Evolutionary conservation across 2,113 vertebrate genomes (phyloP).

Genomic region (Poeciliopsis occidentalis): DNA sequence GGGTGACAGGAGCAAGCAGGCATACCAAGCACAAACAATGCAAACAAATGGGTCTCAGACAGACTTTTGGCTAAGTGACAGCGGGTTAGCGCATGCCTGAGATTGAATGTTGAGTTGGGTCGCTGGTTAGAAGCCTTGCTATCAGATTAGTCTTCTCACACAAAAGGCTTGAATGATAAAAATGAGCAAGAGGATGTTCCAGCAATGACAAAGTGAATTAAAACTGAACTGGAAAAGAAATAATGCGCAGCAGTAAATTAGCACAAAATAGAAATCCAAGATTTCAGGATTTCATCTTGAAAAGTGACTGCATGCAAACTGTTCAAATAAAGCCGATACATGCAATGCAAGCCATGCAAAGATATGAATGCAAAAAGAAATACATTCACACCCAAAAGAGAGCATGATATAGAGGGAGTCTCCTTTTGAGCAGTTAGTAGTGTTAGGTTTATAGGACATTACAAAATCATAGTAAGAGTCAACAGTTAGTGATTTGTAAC

Average conservation of each 20-base stretch:
- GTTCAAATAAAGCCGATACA: slow-evolving; percentile 36
- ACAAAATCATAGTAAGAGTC: not conserved
- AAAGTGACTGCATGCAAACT: slow-evolving; percentile 76
- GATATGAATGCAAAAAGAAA: slow-evolving; percentile 70
- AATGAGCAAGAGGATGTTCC: slow-evolving; percentile 28
- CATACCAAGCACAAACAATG: slow-evolving; percentile 62
- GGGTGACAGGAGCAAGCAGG: slow-evolving; percentile 35
- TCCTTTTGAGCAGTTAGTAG: slow-evolving; percentile 19
- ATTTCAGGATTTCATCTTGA: slow-evolving; percentile 48
- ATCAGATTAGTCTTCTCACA: slow-evolving; percentile 47
- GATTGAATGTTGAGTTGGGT: slow-evolving; percentile 49
- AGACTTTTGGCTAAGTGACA: slow-evolving; percentile 60
- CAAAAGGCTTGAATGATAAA: slow-evolving; percentile 15
- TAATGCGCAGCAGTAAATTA: slow-evolving; percentile 1
- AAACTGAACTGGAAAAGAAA: not conserved
- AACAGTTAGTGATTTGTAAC: not conserved
- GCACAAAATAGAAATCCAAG: slow-evolving; percentile 32
- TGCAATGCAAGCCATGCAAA: slow-evolving; percentile 63
- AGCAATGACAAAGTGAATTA: slow-evolving; percentile 12
- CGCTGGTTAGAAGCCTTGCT: slow-evolving; percentile 40
- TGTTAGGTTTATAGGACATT: slow-evolving; percentile 15
- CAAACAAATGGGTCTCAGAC: slow-evolving; percentile 63
- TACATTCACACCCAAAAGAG: slow-evolving; percentile 72
- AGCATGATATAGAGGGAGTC: slow-evolving; percentile 2
- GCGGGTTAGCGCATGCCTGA: slow-evolving; percentile 51